phyloP scores from a whole-genome alignment of 1,140 invertebrate genomes.

The Heliconius himera region DNA sequence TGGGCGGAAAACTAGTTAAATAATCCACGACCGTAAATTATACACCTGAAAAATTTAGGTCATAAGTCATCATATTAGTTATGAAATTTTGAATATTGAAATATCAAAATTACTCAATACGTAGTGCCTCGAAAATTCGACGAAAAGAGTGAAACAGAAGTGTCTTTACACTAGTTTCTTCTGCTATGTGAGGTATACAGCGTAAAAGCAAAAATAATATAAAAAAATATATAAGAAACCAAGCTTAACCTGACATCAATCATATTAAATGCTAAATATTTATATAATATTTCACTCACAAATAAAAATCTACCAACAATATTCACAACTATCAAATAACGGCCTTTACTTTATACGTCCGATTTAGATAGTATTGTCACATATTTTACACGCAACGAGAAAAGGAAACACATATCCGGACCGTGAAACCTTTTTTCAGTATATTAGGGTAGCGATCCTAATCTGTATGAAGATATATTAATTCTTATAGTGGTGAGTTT shows the following conservation, averaged over 20 bases:
- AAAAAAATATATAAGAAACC: too few relatives aligned
- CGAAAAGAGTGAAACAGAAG: too few relatives aligned
- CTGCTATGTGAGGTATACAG: too few relatives aligned
- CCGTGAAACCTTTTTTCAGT: conserved; percentile 31
- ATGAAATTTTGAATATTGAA: too few relatives aligned
- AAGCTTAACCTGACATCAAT: neutral
- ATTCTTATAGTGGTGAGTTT: neutral
- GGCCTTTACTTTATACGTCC: neutral
- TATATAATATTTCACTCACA: neutral
- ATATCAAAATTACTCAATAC: too few relatives aligned
- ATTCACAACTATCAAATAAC: neutral
- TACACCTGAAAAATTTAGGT: too few relatives aligned
- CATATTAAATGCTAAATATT: neutral
- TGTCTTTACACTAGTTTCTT: too few relatives aligned
- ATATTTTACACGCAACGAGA: conserved; percentile 27
- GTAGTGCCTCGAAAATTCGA: too few relatives aligned
- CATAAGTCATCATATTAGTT: too few relatives aligned
- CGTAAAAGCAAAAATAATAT: too few relatives aligned
- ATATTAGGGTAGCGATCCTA: conserved; percentile 26
- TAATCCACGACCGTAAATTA: too few relatives aligned
- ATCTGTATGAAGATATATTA: conserved; percentile 13
- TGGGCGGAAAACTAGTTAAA: too few relatives aligned
- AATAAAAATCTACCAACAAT: neutral
- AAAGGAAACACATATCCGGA: conserved; percentile 22
- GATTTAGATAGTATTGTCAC: conserved; percentile 14